A percentile compares a stretch with the other conserved stretches of the same genome.
Conservation (phyloP, 1,140 invertebrate genomes). For the Tetraneura akinire region DNA sequence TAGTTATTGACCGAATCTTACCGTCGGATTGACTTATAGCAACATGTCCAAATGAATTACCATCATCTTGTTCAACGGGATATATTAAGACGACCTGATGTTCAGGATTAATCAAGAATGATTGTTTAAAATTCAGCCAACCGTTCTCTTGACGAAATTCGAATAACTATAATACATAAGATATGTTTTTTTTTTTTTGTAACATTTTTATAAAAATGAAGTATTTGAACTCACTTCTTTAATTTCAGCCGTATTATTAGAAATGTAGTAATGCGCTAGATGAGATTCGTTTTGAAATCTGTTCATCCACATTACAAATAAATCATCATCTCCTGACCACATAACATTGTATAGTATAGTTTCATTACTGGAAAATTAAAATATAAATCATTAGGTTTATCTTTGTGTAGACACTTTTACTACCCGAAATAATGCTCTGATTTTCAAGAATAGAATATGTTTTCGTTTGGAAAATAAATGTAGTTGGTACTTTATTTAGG, state of each 20-base stretch:
- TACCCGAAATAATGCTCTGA: too few species aligned
- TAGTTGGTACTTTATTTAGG: too few species aligned
- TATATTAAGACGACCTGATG: conserved; percentile 5
- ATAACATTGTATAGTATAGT: neutral
- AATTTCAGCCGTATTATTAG: neutral
- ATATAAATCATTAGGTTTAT: too few species aligned
- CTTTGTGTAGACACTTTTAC: too few species aligned
- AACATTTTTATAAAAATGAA: neutral
- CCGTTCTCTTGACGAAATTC: conserved; percentile 30
- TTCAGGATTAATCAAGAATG: neutral
- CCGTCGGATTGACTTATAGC: neutral
- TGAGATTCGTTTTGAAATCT: conserved; percentile 37
- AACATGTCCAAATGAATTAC: neutral
- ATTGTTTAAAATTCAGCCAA: conserved; percentile 16
- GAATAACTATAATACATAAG: neutral
- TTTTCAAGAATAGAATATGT: too few species aligned
- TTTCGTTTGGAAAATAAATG: too few species aligned
- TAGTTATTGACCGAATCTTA: neutral
- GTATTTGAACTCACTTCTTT: neutral
- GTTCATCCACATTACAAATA: conserved; percentile 43
- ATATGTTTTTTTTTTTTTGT: too few species aligned
- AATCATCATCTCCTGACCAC: neutral
- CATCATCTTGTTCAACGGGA: neutral
- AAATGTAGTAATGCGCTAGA: conserved; percentile 14
- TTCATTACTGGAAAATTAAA: conserved; percentile 1